Conservation (phyloP, 2,888 invertebrate genomes). For the Microplitis manilae region DNA sequence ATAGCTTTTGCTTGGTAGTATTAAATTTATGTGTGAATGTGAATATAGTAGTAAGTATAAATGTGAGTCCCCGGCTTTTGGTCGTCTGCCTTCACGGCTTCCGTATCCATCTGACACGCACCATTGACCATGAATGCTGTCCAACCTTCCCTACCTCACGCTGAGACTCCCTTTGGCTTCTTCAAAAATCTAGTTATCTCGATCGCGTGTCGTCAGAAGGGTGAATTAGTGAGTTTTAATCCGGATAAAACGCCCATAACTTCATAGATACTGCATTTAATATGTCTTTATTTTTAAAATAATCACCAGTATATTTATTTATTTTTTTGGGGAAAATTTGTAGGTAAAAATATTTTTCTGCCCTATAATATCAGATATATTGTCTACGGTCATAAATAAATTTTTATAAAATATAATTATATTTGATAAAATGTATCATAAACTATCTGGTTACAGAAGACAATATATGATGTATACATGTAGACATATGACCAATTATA, state of each 20-base stretch:
- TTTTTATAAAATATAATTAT: too few relatives aligned
- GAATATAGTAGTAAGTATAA: slow-evolving; percentile 7
- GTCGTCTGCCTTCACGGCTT: slow-evolving; percentile 59
- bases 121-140: slow-evolving; percentile 72
- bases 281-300: slow-evolving; percentile 15
- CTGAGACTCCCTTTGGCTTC: slow-evolving; percentile 50
- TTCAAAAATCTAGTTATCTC: slow-evolving; percentile 70
- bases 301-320: background rate
- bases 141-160: slow-evolving; percentile 41
- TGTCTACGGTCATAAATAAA: too few relatives aligned
- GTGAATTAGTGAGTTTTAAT: slow-evolving; percentile 31
- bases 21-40: slow-evolving; percentile 55
- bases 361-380: too few relatives aligned
- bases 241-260: slow-evolving; percentile 7
- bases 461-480: too few relatives aligned
- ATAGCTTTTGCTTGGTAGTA: slow-evolving; percentile 59
- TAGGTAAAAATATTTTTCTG: too few relatives aligned
- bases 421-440: too few relatives aligned
- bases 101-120: slow-evolving; percentile 73
- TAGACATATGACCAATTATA: too few relatives aligned
- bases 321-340: too few relatives aligned
- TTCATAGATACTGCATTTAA: background rate
- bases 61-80: slow-evolving; percentile 35
- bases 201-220: slow-evolving; percentile 46
- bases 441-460: too few relatives aligned